These are phyloP conservation scores for Halocynthia roretzi DNA, from an alignment of 23 tunicate species.

Conservation along the genomic window DNA sequence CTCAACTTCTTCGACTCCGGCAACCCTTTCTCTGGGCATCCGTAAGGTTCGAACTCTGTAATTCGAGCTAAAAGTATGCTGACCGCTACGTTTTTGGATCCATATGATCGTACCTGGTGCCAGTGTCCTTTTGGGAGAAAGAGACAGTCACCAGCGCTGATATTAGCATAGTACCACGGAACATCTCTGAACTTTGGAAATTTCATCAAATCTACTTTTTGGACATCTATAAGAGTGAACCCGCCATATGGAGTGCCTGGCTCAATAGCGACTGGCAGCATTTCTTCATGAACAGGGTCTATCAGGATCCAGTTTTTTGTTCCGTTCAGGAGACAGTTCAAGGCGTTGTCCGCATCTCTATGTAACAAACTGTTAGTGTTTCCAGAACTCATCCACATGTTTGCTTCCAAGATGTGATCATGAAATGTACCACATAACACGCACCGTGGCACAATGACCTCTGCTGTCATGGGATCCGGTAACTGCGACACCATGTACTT, in stretches of 20 bases:
- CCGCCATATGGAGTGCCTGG: constrained; percentile 36
- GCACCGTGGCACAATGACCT: constrained; percentile 30
- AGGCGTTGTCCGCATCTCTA: constrained; percentile 44
- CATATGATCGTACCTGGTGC: constrained; percentile 47
- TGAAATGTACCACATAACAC: constrained; percentile 26
- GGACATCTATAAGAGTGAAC: constrained; percentile 22
- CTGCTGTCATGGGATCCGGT: constrained; percentile 23
- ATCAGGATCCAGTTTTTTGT: constrained; percentile 39
- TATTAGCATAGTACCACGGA: constrained; percentile 37
- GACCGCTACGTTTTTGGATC: constrained; percentile 29
- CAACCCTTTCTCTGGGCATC: constrained; percentile 13
- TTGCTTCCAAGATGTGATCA: constrained; percentile 28
- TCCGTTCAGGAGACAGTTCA: constrained; percentile 37
- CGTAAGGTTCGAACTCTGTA: constrained; percentile 8
- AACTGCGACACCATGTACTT: constrained; percentile 45
- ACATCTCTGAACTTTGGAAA: constrained; percentile 32
- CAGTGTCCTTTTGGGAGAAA: constrained; percentile 38
- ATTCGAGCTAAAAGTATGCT: constrained; percentile 27
- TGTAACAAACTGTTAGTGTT: constrained; percentile 32
- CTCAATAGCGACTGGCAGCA: constrained; percentile 38
- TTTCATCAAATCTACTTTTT: constrained; percentile 26
- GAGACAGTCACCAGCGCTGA: constrained; percentile 35
- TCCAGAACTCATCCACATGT: constrained; percentile 47
- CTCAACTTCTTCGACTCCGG: constrained; percentile 13
- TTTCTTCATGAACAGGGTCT: constrained; percentile 16